A percentile compares a stretch with the other conserved stretches of the same genome.
Conservation (phyloP, 2,113 vertebrate genomes). For the Engystomops pustulosus region DNA sequence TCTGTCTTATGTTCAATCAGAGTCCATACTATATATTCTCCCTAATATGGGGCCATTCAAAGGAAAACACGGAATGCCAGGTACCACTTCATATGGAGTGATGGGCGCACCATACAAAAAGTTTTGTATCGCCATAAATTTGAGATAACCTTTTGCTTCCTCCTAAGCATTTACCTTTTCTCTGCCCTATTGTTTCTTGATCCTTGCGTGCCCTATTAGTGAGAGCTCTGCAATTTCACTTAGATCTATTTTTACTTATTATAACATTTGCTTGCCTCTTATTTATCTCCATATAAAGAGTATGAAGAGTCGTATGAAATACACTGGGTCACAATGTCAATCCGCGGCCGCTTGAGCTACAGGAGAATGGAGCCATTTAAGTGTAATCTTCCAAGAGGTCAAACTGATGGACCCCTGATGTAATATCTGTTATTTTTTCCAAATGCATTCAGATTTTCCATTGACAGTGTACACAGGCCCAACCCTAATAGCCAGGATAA, state of each 20-base stretch:
- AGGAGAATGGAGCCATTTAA: slow-evolving; percentile 35
- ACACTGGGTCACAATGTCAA: background rate
- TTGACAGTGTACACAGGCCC: slow-evolving; percentile 9
- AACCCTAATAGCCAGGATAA: slow-evolving; percentile 3
- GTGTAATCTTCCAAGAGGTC: slow-evolving; percentile 36
- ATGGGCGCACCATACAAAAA: too few species aligned
- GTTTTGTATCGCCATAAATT: background rate
- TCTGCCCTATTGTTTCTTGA: background rate
- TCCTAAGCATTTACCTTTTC: background rate
- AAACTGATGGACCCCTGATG: background rate
- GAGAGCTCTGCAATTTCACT: background rate
- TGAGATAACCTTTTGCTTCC: background rate
- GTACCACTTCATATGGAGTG: too few species aligned
- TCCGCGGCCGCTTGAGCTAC: background rate
- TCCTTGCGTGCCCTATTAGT: background rate
- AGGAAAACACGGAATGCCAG: too few species aligned
- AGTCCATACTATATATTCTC: too few species aligned
- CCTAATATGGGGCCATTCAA: too few species aligned
- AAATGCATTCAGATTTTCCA: slow-evolving; percentile 46
- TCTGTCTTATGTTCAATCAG: too few species aligned
- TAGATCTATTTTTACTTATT: background rate
- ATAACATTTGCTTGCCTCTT: background rate
- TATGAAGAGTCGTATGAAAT: slow-evolving; percentile 1
- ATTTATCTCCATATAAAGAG: background rate
- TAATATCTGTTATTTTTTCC: slow-evolving; percentile 19